Base-by-base conservation (phyloP, 2,888 invertebrate genomes). In the Cerceris ruficornis region DNA sequence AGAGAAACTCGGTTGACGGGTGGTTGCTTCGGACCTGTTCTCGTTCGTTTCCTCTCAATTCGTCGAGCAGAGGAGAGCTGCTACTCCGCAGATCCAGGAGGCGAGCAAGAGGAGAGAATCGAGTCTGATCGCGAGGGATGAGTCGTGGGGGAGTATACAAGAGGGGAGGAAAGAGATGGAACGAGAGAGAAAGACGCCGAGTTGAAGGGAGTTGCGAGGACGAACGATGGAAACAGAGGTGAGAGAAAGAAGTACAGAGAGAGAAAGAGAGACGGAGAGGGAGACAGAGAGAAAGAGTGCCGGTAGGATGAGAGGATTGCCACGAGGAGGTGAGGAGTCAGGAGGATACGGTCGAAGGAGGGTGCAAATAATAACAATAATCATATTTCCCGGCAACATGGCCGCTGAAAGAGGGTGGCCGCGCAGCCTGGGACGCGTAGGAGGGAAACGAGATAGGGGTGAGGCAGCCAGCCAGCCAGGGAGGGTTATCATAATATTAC, bases 401-500 rank as follows among this genome's bases (percentile, higher is more conserved):
- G 92, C 92, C 90, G 90, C 91, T 90, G 89, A 89, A 90, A 90
- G 90, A 91, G 91, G 91, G 90, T 89, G 88, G 88, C 87, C 84
- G 89, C 88, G 85, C 86, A 85, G 80, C 70, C 85, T 81, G 83
- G 85, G 77, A 85, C 81, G 86, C 79, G 87, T 83, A 86, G 86
- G 86, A 88, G 86, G 87, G 85, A 83, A 80, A 68, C 86, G 77
- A 80, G 82, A 81, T 68, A 74, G 77, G 82, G 66, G 83, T 83
- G 83, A 75, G 80, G 67, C 77, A 65, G 75, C 84, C 80, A 70
- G 81, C 75, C 83, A 86, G 78, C 77, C 84, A 83, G 88, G 88
- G 89, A 87, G 89, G 90, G 92, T 91, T 92, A 92, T 92, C 91
- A 92, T 92, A 92, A 92, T 91, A 92, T 92, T 92, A 92, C 92